phyloP scores from a whole-genome alignment of 2,888 invertebrate genomes.

The Petrolisthes manimaculis region DNA sequence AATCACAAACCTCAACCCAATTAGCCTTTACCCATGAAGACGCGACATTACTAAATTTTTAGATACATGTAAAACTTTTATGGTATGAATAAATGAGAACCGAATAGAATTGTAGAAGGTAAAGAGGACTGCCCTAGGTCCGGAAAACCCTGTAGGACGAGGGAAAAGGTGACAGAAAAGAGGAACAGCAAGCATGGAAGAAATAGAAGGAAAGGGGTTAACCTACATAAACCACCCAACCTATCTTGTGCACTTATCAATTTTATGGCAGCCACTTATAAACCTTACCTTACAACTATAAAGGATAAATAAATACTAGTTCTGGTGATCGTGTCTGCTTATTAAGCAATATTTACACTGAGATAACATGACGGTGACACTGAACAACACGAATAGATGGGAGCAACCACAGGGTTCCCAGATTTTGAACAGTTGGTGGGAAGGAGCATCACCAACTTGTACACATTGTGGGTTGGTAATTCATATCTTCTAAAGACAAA shows the following conservation, averaged over 20 bases:
- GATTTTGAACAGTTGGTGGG: slow-evolving; percentile 36
- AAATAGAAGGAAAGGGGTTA: not conserved
- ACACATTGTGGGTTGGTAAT: not conserved
- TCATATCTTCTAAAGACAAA: not conserved
- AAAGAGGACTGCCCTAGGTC: not conserved
- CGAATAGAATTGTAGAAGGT: not conserved
- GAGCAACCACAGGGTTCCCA: slow-evolving; percentile 41
- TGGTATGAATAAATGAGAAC: too few relatives aligned
- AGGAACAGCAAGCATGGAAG: not conserved
- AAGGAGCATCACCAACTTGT: slow-evolving; percentile 26
- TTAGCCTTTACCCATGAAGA: too few relatives aligned
- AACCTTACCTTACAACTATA: not conserved
- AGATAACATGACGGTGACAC: slow-evolving; percentile 62
- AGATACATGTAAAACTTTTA: too few relatives aligned
- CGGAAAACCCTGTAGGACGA: not conserved
- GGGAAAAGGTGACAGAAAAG: not conserved
- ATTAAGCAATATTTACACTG: slow-evolving; percentile 60
- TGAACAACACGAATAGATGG: slow-evolving; percentile 59
- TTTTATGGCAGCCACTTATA: too few relatives aligned
- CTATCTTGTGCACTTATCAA: too few relatives aligned
- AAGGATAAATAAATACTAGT: not conserved
- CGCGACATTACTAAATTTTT: too few relatives aligned
- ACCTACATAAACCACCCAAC: too few relatives aligned
- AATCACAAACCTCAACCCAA: too few relatives aligned
- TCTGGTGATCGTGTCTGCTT: slow-evolving; percentile 54